Percentiles rank a stretch among this genome's conserved stretches.
phyloP scores from a whole-genome alignment of 2,888 invertebrate genomes.

The Sipunculus nudus region DNA sequence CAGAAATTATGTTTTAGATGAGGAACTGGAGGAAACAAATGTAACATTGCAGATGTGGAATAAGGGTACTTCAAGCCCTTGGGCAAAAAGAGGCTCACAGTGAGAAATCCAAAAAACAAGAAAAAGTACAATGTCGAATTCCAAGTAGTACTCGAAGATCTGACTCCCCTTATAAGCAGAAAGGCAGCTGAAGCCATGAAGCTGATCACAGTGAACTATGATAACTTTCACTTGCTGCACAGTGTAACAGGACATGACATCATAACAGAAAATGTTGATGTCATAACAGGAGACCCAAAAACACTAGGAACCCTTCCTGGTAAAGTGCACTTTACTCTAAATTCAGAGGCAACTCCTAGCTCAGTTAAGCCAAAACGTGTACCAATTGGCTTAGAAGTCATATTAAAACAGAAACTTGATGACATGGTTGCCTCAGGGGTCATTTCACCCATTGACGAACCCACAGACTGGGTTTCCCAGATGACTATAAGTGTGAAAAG shows the following conservation, averaged over 20 bases:
- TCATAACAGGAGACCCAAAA: slow-evolving; percentile 9
- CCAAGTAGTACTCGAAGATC: slow-evolving; percentile 11
- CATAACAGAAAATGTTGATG: slow-evolving; percentile 9
- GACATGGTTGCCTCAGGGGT: slow-evolving; percentile 15
- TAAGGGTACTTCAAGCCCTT: background rate
- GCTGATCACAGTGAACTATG: slow-evolving; percentile 15
- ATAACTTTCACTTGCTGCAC: slow-evolving; percentile 9
- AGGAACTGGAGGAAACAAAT: background rate
- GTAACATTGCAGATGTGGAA: slow-evolving; percentile 11
- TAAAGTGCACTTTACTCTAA: background rate
- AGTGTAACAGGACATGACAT: too few species aligned
- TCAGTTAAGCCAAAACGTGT: slow-evolving; percentile 9
- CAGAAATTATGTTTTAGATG: slow-evolving; percentile 1
- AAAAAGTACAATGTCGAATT: slow-evolving; percentile 23
- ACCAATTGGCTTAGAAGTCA: slow-evolving; percentile 2
- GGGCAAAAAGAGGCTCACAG: background rate
- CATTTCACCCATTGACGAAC: slow-evolving; percentile 27
- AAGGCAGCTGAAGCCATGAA: slow-evolving; percentile 13
- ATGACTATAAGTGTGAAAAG: slow-evolving; percentile 30
- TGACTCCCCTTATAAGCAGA: slow-evolving; percentile 14
- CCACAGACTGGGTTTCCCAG: slow-evolving; percentile 38
- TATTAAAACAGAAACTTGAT: slow-evolving; percentile 29
- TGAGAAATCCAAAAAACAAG: slow-evolving; percentile 13
- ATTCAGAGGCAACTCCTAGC: slow-evolving; percentile 4
- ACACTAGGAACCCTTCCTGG: slow-evolving; percentile 6